These are phyloP conservation scores for Lindbergichthys nudifrons DNA, from an alignment of 2,797 vertebrate species.

Conservation along the genomic window DNA sequence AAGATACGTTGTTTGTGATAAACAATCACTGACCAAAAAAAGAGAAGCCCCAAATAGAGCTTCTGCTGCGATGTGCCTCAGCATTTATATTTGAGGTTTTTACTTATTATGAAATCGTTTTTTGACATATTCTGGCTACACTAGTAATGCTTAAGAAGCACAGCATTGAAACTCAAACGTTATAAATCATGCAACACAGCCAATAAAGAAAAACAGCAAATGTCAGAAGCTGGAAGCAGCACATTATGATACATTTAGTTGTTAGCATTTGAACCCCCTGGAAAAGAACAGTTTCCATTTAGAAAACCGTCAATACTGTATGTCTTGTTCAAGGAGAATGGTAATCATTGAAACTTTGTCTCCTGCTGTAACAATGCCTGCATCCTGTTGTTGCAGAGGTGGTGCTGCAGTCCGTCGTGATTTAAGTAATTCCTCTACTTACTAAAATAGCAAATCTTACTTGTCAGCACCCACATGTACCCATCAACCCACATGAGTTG, in stretches of 20 bases:
- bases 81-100: conserved; percentile 1
- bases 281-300: conserved; percentile 5
- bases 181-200: neutral
- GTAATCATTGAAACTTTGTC: conserved; percentile 4
- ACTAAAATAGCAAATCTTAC: conserved; percentile 30
- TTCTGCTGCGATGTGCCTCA: neutral
- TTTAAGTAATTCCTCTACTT: conserved; percentile 26
- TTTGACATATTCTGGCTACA: neutral
- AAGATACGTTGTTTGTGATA: neutral
- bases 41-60: neutral
- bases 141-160: neutral
- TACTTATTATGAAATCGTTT: neutral
- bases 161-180: neutral
- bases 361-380: conserved; percentile 2
- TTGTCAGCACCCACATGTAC: conserved; percentile 24
- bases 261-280: neutral
- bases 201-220: neutral
- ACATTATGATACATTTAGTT: too few relatives aligned
- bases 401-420: neutral
- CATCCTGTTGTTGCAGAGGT: conserved; percentile 7
- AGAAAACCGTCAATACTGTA: neutral
- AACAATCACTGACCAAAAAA: neutral
- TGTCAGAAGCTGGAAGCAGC: neutral
- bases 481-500: conserved; percentile 21
- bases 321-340: neutral